Percentiles rank a stretch among this genome's conserved stretches.
Evolutionary conservation across 2,113 vertebrate species (phyloP).

Genomic region (Scortum barcoo): DNA sequence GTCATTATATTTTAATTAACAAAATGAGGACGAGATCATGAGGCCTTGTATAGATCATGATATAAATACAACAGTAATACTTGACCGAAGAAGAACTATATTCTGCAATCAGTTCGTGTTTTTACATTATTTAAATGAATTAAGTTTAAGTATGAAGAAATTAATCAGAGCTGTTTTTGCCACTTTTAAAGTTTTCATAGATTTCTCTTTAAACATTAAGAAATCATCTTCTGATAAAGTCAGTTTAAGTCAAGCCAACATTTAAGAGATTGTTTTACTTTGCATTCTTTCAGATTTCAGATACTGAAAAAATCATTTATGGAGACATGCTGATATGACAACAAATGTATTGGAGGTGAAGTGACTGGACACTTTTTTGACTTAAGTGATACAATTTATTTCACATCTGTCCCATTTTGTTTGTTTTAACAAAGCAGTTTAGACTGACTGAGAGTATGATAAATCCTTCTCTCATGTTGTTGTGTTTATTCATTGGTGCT

Average conservation of each 20-base stretch:
- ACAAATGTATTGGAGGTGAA: too few relatives aligned
- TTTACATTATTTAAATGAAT: not conserved
- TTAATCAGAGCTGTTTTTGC: too few relatives aligned
- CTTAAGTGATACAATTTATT: not conserved
- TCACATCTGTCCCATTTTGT: too few relatives aligned
- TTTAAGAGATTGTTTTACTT: not conserved
- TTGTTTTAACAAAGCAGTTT: not conserved
- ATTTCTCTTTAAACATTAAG: not conserved
- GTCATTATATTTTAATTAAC: not conserved
- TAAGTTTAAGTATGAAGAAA: too few relatives aligned
- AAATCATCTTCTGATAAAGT: not conserved
- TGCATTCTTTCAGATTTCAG: too few relatives aligned
- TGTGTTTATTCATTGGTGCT: not conserved
- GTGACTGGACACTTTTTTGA: not conserved
- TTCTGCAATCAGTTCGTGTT: not conserved
- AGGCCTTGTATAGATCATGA: not conserved
- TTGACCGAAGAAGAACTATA: not conserved
- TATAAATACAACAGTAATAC: not conserved
- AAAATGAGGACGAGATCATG: not conserved
- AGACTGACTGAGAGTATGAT: not conserved
- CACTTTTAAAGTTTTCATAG: not conserved
- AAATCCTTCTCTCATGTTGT: not conserved
- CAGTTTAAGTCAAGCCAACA: not conserved
- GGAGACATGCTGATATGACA: too few relatives aligned
- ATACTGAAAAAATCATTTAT: too few relatives aligned